These are phyloP conservation scores for Pseudopleuronectes americanus DNA, from an alignment of 2,797 vertebrate genomes.

Conservation along the genomic window DNA sequence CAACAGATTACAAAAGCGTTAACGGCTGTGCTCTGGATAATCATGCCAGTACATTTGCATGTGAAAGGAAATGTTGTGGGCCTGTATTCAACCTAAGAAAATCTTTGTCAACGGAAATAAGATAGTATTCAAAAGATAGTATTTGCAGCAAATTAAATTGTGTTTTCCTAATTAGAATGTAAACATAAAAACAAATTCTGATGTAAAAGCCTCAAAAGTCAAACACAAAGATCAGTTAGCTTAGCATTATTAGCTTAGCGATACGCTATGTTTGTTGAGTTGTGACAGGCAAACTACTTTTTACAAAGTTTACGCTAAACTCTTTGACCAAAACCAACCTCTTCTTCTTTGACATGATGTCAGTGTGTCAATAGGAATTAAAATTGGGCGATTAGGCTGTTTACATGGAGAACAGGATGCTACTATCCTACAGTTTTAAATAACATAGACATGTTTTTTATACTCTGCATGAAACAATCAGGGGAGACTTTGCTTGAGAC, in stretches of 20 bases:
- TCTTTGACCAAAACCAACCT: not conserved
- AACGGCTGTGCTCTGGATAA: conserved; percentile 12
- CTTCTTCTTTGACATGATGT: not conserved
- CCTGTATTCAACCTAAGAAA: not conserved
- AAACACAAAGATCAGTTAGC: no score
- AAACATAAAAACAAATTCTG: not conserved
- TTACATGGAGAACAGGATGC: no score
- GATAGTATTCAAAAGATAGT: not conserved
- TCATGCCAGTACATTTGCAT: conserved; percentile 31
- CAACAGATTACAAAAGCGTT: conserved; percentile 43
- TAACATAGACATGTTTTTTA: no score
- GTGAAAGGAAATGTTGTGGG: conserved; percentile 1
- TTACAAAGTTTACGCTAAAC: not conserved
- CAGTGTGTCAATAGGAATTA: not conserved
- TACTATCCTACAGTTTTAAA: no score
- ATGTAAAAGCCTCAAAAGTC: no score
- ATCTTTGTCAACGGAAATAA: no score
- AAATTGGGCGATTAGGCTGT: not conserved
- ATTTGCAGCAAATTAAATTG: not conserved
- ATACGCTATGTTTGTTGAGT: not conserved
- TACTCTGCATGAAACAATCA: no score
- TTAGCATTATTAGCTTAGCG: no score
- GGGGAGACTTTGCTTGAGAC: not conserved
- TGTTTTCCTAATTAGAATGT: not conserved
- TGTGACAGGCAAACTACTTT: not conserved